phyloP scores from a whole-genome alignment of 2,797 vertebrate species.

The Esox lucius region DNA sequence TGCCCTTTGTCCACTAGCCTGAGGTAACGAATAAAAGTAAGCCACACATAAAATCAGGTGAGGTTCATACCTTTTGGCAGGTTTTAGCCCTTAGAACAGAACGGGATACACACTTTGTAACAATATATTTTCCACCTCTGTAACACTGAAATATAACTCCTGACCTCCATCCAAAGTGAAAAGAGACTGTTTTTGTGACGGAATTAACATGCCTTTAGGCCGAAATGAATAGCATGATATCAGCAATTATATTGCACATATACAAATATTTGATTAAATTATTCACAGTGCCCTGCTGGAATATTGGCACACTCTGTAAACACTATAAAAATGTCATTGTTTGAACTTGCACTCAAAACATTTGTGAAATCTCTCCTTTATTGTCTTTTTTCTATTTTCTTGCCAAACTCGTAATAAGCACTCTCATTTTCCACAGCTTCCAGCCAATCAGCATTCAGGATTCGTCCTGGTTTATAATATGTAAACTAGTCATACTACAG shows the following conservation, averaged over 20 bases:
- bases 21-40: conserved; percentile 5
- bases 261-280: too few species aligned
- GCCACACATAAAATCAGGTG: neutral
- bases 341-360: too few species aligned
- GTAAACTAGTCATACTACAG: too few species aligned
- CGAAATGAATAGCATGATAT: conserved; percentile 3
- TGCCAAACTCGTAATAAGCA: too few species aligned
- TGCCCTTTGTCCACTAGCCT: conserved; percentile 40
- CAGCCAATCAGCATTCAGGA: too few species aligned
- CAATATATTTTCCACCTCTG: conserved; percentile 32
- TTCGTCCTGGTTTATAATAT: too few species aligned
- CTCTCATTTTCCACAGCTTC: too few species aligned
- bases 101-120: conserved; percentile 41
- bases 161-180: conserved; percentile 35
- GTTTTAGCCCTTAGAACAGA: conserved; percentile 29
- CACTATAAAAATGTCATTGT: too few species aligned
- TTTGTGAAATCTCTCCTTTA: too few species aligned
- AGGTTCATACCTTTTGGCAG: conserved; percentile 37
- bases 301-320: too few species aligned
- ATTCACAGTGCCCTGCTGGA: too few species aligned
- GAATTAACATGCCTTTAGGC: conserved; percentile 27
- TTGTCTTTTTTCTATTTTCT: too few species aligned
- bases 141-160: conserved; percentile 16
- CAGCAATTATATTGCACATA: neutral
- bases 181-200: conserved; percentile 30